These are phyloP conservation scores for Drosophila austrosaltans DNA, from an alignment of 2,888 invertebrate species.

Conservation along the genomic window DNA sequence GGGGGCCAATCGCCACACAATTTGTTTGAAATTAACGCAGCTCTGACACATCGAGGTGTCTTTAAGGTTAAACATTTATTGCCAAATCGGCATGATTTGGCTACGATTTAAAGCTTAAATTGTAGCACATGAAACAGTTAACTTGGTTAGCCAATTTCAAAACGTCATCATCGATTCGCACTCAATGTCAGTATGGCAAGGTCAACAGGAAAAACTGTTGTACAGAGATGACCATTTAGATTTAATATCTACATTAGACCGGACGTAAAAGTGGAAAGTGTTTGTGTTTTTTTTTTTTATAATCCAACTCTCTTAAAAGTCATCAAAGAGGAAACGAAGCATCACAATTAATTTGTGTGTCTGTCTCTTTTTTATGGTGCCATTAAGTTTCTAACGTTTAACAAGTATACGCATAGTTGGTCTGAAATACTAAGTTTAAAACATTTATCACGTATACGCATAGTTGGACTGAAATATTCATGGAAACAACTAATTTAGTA, in stretches of 20 bases:
- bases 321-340: neutral
- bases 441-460: neutral
- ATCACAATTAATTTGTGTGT: no score
- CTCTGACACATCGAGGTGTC: conserved; percentile 28
- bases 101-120: conserved; percentile 8
- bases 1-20: conserved; percentile 37
- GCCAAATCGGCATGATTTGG: conserved; percentile 30
- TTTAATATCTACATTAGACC: neutral
- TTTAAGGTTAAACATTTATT: conserved; percentile 43
- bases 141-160: neutral
- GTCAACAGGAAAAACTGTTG: conserved; percentile 41
- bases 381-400: neutral
- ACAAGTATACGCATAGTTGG: neutral
- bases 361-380: neutral
- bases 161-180: conserved; percentile 16
- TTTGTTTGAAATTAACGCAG: conserved; percentile 52
- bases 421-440: neutral
- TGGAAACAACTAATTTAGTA: neutral
- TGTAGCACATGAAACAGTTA: conserved; percentile 14
- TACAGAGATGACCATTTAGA: neutral
- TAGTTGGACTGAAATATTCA: neutral
- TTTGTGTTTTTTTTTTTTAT: neutral
- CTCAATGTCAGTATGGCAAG: conserved; percentile 32
- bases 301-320: neutral
- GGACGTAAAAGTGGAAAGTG: neutral